Percentiles rank a stretch among this genome's conserved stretches.
Conservation (phyloP, 2,888 invertebrate species). For the Tribolium freemani region DNA sequence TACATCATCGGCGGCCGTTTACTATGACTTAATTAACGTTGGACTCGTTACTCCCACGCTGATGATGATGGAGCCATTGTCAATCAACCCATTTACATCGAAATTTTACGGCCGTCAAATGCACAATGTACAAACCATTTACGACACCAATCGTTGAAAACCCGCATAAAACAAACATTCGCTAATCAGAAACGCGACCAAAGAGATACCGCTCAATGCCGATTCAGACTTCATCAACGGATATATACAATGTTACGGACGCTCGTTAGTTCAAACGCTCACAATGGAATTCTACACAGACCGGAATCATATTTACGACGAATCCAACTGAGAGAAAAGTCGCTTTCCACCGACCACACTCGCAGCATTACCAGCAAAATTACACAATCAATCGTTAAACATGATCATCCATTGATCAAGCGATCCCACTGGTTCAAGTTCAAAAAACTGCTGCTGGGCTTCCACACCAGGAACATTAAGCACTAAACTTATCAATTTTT, state of each 20-base stretch:
- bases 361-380: too few species aligned
- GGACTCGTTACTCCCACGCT: conserved; percentile 23
- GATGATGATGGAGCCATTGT: conserved; percentile 9
- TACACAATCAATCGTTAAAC: too few species aligned
- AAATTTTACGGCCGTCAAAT: neutral
- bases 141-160: neutral
- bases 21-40: conserved; percentile 52
- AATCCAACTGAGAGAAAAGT: neutral
- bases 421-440: too few species aligned
- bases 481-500: too few species aligned
- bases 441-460: too few species aligned
- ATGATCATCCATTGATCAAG: too few species aligned
- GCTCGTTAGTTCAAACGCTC: neutral
- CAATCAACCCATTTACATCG: conserved; percentile 3
- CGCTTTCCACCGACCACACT: too few species aligned
- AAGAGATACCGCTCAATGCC: neutral
- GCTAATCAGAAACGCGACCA: neutral
- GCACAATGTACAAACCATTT: neutral
- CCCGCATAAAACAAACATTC: neutral
- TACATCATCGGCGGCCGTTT: conserved; percentile 50
- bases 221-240: neutral
- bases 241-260: neutral
- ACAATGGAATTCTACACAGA: neutral
- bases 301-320: neutral
- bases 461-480: too few species aligned